These are phyloP conservation scores for Alitta virens DNA, from an alignment of 2,888 invertebrate genomes.

Conservation along the genomic window DNA sequence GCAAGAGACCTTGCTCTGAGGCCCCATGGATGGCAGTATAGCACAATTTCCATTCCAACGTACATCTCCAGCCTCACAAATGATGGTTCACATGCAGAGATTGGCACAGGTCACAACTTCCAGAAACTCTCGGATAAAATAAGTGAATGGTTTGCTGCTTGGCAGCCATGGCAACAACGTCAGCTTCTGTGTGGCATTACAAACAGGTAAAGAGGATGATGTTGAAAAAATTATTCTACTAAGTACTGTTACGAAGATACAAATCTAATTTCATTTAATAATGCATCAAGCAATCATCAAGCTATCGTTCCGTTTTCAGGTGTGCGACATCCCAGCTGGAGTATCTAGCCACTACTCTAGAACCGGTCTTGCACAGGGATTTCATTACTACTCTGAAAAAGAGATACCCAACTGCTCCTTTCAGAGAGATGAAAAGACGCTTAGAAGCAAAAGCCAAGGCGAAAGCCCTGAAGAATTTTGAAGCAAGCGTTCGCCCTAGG, in stretches of 20 bases:
- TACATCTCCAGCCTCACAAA: not conserved
- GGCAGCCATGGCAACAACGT: slow-evolving; percentile 50
- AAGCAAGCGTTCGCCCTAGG: not conserved
- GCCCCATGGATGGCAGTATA: not conserved
- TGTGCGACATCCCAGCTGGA: slow-evolving; percentile 45
- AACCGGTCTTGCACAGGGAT: slow-evolving; percentile 48
- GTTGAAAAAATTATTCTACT: no score
- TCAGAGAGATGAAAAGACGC: not conserved
- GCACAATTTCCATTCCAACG: not conserved
- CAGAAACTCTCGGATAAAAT: slow-evolving; percentile 44
- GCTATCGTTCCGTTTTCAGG: slow-evolving; percentile 30
- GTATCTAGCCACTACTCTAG: slow-evolving; percentile 45
- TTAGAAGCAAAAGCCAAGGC: not conserved
- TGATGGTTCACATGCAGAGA: not conserved
- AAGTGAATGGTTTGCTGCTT: slow-evolving; percentile 44
- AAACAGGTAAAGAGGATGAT: slow-evolving; percentile 36
- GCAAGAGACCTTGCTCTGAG: not conserved
- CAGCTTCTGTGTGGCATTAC: slow-evolving; percentile 44
- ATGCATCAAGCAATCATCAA: no score
- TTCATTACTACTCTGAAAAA: slow-evolving; percentile 37
- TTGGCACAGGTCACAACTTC: slow-evolving; percentile 31
- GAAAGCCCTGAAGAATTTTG: not conserved
- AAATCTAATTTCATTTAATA: no score
- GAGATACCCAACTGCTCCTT: slow-evolving; percentile 39
- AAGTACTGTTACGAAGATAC: no score